Evolutionary conservation across 2,888 invertebrate species (phyloP).

Genomic region (Leptodirus hochenwartii): DNA sequence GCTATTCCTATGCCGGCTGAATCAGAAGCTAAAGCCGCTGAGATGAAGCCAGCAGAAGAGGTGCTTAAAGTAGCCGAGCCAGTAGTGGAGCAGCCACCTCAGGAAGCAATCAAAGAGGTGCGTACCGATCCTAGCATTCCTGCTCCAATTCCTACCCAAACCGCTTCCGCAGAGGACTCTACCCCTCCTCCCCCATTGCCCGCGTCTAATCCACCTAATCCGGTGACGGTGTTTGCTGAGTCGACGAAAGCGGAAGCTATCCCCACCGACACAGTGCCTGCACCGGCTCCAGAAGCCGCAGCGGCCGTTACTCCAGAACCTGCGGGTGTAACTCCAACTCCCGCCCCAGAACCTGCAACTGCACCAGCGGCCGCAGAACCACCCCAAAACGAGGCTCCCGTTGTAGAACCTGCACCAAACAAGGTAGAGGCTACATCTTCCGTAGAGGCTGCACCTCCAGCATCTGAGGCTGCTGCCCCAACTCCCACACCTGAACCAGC

Average conservation of each 20-base stretch:
- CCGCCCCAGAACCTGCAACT: conserved; percentile 9
- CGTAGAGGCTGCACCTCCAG: conserved; percentile 6
- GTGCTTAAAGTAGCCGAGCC: conserved; percentile 11
- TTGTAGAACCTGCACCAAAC: conserved; percentile 3
- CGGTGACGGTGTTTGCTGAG: conserved; percentile 56
- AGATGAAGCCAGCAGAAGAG: too few species aligned
- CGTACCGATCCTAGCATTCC: conserved; percentile 31
- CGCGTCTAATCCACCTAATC: conserved; percentile 54
- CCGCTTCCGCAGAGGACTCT: too few species aligned
- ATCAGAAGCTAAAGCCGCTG: conserved; percentile 16
- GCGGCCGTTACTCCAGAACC: too few species aligned
- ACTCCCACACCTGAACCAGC: conserved; percentile 4
- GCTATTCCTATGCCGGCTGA: conserved; percentile 11
- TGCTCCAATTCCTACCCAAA: too few species aligned
- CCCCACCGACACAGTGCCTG: conserved; percentile 19
- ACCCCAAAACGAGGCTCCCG: conserved; percentile 3
- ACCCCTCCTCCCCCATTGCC: conserved; percentile 57
- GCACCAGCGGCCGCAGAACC: conserved; percentile 7
- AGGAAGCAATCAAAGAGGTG: conserved; percentile 29
- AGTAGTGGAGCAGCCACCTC: too few species aligned
- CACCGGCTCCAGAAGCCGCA: conserved; percentile 8
- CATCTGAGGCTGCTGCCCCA: conserved; percentile 8
- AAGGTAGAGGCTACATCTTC: conserved; percentile 2
- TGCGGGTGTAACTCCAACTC: conserved; percentile 5
- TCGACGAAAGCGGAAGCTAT: conserved; percentile 38